Evolutionary conservation across 1,140 invertebrate genomes (phyloP), one percentile per base, ranked within the genome.

Genomic region (Calycopis cecrops): DNA sequence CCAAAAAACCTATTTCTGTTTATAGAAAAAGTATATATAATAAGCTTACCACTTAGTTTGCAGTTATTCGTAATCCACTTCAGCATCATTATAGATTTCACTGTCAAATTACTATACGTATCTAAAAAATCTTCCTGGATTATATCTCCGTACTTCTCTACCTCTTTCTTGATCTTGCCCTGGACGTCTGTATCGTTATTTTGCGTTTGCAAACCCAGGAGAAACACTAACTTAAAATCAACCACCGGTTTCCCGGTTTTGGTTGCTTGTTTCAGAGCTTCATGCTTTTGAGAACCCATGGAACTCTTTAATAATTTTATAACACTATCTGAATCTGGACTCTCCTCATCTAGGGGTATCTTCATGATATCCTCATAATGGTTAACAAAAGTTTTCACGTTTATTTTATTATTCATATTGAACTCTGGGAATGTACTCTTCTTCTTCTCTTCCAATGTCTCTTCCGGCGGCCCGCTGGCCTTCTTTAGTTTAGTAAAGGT

Each of bases 101-200:
- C n/a, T n/a, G n/a, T n/a, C n/a, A 98, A 88, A 90, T 99, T 98
- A 75, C 96, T 95, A 79, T 98, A 98, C 0, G 93, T 93, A 79
- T 99, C 97, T 9, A 94, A 73, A 75, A 97, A 98, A 52, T 92
- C 91, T 79, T 97, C 96, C 85, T 97, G 94, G 37, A 99, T 93
- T n/a, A 99, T 92, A 80, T 99, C 97, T 21, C 92, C 91, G 65
- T 92, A 92, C 21, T 85, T 81, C 2, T 90, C 76, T 42, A 85
- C 90, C 70, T 94, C 93, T 34, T 90, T 88, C 2, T 79, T n/a
- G n/a, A n/a, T n/a, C n/a, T n/a, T n/a, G n/a, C n/a, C n/a, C n/a
- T n/a, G n/a, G n/a, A n/a, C n/a, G n/a, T n/a, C n/a, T n/a, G n/a
- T n/a, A n/a, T n/a, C n/a, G n/a, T n/a, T n/a, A n/a, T n/a, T n/a